A percentile compares a stretch with the other conserved stretches of the same genome.
phyloP scores from a whole-genome alignment of 2,113 vertebrate genomes.

The Lampris megalopsis region DNA sequence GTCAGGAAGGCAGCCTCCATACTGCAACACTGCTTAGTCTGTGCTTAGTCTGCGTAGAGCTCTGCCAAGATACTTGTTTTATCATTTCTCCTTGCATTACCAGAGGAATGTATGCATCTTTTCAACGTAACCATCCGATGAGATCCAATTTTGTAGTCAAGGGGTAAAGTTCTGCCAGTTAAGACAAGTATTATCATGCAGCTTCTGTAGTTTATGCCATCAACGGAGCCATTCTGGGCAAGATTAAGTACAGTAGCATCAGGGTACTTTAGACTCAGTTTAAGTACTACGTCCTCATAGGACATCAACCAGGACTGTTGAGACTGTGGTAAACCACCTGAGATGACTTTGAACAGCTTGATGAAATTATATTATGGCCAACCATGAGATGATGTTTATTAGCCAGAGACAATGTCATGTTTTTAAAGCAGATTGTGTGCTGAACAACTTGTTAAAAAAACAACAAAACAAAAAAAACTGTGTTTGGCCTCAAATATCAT shows the following conservation, averaged over 20 bases:
- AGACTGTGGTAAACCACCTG: slow-evolving; percentile 24
- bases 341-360: background rate
- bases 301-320: slow-evolving; percentile 31
- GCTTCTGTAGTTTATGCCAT: slow-evolving; percentile 32
- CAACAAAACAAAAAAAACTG: slow-evolving; percentile 34
- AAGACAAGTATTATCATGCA: slow-evolving; percentile 35
- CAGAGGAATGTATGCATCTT: no score
- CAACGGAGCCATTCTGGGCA: slow-evolving; percentile 30
- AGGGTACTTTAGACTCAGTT: slow-evolving; percentile 18
- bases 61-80: no score
- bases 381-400: slow-evolving; percentile 40
- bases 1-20: no score
- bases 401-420: slow-evolving; percentile 21
- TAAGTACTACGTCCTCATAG: slow-evolving; percentile 25
- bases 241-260: slow-evolving; percentile 29
- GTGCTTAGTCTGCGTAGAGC: no score
- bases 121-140: no score
- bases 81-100: no score
- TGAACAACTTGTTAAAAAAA: slow-evolving; percentile 46
- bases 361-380: slow-evolving; percentile 1
- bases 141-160: no score
- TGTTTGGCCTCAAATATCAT: slow-evolving; percentile 39
- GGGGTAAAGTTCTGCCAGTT: no score
- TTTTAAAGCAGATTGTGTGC: slow-evolving; percentile 59
- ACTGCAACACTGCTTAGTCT: no score